Evolutionary conservation across 1,140 invertebrate species (phyloP).

Genomic region (Listronotus oregonensis): DNA sequence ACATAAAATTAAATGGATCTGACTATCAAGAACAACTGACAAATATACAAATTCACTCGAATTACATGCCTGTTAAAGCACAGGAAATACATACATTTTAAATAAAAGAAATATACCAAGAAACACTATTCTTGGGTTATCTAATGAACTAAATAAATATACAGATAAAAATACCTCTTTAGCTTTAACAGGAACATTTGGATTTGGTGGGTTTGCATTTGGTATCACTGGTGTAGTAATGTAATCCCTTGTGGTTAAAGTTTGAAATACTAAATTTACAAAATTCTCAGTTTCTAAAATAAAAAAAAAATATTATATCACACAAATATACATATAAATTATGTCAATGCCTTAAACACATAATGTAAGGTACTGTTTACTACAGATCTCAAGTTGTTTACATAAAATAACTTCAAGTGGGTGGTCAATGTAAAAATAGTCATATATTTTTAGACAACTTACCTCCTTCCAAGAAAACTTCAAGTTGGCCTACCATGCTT

Average conservation of each 20-base stretch:
- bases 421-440: conserved; percentile 25
- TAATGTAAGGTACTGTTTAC: too few relatives aligned
- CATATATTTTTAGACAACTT: conserved; percentile 36
- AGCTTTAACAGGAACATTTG: conserved; percentile 43
- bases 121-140: too few relatives aligned
- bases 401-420: conserved; percentile 4
- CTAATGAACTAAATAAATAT: neutral
- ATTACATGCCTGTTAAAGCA: too few relatives aligned
- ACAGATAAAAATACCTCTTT: conserved; percentile 32
- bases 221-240: conserved; percentile 57
- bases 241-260: conserved; percentile 82
- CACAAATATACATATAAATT: too few relatives aligned
- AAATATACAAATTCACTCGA: too few relatives aligned
- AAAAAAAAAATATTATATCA: conserved; percentile 17
- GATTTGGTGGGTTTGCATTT: conserved; percentile 55
- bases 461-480: conserved; percentile 93
- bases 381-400: neutral
- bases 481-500: conserved; percentile 90
- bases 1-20: too few relatives aligned
- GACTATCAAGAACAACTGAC: too few relatives aligned
- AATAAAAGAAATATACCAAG: too few relatives aligned
- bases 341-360: too few relatives aligned
- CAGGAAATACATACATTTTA: too few relatives aligned
- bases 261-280: conserved; percentile 87
- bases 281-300: conserved; percentile 87